A percentile compares a stretch with the other conserved stretches of the same genome.
These are phyloP conservation scores for Panthera leo DNA, from an alignment of 2,113 vertebrate species.

Conservation along the genomic window DNA sequence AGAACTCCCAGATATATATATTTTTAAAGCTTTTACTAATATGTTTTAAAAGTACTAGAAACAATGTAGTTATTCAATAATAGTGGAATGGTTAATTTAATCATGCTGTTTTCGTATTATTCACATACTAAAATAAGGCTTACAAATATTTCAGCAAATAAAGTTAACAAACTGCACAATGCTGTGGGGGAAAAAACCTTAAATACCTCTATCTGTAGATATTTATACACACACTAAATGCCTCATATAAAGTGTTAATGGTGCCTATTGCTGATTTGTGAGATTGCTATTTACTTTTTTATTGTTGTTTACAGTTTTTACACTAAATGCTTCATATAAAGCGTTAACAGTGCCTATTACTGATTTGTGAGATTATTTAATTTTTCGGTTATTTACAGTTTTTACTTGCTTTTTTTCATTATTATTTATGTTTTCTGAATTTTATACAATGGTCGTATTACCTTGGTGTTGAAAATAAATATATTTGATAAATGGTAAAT, in stretches of 20 bases:
- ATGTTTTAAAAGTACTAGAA: neutral
- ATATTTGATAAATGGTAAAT: neutral
- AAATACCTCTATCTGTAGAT: neutral
- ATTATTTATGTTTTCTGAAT: neutral
- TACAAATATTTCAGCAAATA: neutral
- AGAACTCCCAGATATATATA: neutral
- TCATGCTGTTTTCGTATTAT: neutral
- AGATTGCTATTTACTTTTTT: neutral
- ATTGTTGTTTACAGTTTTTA: neutral
- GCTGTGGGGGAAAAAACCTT: accelerated
- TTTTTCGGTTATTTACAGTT: neutral
- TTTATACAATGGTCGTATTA: neutral
- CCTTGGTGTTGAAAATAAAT: neutral
- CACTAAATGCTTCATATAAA: neutral
- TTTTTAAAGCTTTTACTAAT: neutral
- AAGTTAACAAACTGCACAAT: neutral
- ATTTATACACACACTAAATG: neutral
- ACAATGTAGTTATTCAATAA: neutral
- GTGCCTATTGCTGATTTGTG: neutral
- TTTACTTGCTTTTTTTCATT: neutral
- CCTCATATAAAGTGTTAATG: neutral
- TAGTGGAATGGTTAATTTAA: neutral
- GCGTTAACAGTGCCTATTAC: neutral
- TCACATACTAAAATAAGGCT: neutral
- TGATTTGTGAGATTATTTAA: neutral